A percentile compares a stretch with the other conserved stretches of the same genome.
Conservation (phyloP, 2,888 invertebrate genomes). For the Ophonus ardosiacus region DNA sequence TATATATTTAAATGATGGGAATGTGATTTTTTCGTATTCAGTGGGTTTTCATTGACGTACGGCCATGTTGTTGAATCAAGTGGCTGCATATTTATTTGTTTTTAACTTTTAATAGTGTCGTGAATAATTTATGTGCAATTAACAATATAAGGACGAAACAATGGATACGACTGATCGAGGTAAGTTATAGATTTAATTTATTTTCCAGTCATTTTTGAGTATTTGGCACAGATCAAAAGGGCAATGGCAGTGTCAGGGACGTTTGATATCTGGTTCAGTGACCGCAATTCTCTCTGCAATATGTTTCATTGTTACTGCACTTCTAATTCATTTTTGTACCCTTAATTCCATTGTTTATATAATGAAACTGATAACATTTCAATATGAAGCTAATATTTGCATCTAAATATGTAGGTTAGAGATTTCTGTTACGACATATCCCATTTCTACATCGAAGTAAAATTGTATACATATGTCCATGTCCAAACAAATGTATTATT, state of each 20-base stretch:
- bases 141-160: conserved; percentile 63
- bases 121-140: conserved; percentile 67
- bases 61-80: conserved; percentile 75
- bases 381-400: neutral
- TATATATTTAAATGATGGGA: conserved; percentile 11
- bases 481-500: neutral
- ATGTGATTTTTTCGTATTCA: conserved; percentile 22
- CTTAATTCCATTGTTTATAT: conserved; percentile 5
- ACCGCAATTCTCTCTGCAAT: conserved; percentile 75
- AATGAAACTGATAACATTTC: neutral
- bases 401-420: neutral
- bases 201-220: conserved; percentile 65
- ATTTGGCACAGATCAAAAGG: conserved; percentile 75
- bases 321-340: conserved; percentile 7
- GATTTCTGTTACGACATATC: neutral
- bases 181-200: conserved; percentile 70
- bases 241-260: conserved; percentile 82
- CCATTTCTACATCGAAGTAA: neutral
- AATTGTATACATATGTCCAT: neutral
- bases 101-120: conserved; percentile 69
- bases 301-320: conserved; percentile 56
- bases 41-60: conserved; percentile 66
- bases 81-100: conserved; percentile 72
- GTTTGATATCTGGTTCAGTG: conserved; percentile 79
- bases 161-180: conserved; percentile 74